Percentiles rank a stretch among this genome's conserved stretches.
Conservation (phyloP, 2,113 vertebrate genomes). For the Choloepus hoffmanni region DNA sequence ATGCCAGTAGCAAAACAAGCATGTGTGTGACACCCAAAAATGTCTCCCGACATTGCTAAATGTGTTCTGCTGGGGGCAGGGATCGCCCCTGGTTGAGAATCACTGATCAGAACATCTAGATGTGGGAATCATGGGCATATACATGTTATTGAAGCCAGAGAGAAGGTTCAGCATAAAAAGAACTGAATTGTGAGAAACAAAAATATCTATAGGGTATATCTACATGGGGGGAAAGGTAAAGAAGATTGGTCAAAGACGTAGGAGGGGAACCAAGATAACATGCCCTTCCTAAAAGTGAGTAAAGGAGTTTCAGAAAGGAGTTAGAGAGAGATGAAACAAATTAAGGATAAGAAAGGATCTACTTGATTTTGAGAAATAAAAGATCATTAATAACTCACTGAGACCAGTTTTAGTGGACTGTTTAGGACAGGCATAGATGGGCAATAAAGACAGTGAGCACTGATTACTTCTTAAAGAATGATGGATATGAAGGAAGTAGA, state of each 20-base stretch:
- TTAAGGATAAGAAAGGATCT: not conserved
- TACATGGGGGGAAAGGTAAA: not conserved
- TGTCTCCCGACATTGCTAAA: not conserved
- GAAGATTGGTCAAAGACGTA: not conserved
- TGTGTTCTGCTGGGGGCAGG: not conserved
- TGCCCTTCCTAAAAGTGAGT: not conserved
- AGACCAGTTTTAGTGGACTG: not conserved
- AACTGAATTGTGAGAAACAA: not conserved
- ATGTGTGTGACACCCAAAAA: no score
- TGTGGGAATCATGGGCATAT: not conserved
- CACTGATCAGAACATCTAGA: not conserved
- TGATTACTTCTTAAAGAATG: not conserved
- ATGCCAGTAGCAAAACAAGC: accelerated
- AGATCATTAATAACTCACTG: not conserved
- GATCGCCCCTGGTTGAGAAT: not conserved
- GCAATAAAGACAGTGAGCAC: not conserved
- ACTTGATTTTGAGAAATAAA: not conserved
- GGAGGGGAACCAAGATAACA: not conserved
- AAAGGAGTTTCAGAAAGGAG: not conserved
- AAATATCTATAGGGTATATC: not conserved
- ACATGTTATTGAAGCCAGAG: not conserved
- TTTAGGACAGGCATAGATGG: not conserved
- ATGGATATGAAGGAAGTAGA: not conserved
- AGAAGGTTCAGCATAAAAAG: not conserved
- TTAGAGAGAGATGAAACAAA: not conserved